Evolutionary conservation across 2,113 vertebrate genomes (phyloP), one percentile per base, ranked within the genome.

Genomic region (Globicephala melas): DNA sequence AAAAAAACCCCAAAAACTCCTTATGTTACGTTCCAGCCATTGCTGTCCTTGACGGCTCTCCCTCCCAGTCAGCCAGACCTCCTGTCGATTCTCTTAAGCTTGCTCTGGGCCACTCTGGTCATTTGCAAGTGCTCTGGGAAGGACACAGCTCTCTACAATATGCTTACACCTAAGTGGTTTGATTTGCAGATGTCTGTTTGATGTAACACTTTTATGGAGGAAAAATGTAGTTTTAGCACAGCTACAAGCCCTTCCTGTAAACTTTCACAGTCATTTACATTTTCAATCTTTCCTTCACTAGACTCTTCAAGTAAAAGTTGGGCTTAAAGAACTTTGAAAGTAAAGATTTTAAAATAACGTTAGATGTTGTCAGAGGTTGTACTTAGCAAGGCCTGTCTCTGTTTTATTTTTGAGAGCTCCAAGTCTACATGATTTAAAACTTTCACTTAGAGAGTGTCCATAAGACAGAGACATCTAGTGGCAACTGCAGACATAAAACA

Each of bases 381-480:
- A 31, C 47, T 70, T 33, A 28, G n/a, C 28, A 60, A 76, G 33
- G 28, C 18, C 47, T 55, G 5, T 25, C 44, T 26, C 31, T 38
- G 6, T 10, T 58, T 41, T 41, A 10, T 18, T 74, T 41, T 28
- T 74, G 60, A 67, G 65, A 20, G 36, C 25, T 33, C 28, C 28
- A 44, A 18, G 55, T 15, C 58, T 23, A 11, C 6, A 1, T 0
- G 63, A 80, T 26, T 85, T 31, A n/a, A 33, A 62, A 26, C 31
- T 9, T 67, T 23, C 47, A 9, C 23, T 53, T 33, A 2, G 38
- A 47, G 68, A 33, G 15, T 1, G 7, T 0, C 50, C 60, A 8
- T 2, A 36, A 84, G 89, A 65, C 58, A 79, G 94, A 90, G 97
- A 55, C 91, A 91, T 25, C 97, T 85, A 89, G 95, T 93, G 97